Conservation (phyloP, 2,888 invertebrate species). For the Hypsopygia costalis region DNA sequence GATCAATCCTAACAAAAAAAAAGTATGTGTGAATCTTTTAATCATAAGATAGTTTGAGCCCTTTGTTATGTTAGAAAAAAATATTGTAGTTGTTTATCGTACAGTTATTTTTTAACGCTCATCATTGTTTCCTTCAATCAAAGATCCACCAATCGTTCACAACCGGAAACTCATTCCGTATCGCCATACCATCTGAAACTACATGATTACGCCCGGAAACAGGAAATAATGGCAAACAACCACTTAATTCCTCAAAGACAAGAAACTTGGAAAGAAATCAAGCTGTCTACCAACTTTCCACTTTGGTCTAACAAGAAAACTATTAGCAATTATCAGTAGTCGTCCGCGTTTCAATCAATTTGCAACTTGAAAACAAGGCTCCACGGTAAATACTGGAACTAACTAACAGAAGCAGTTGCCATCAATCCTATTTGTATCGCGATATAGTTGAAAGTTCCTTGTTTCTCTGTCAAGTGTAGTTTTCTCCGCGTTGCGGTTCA, state of each 20-base stretch:
- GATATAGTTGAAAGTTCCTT: conserved; percentile 22
- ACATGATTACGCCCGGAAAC: conserved; percentile 17
- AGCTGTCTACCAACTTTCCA: conserved; percentile 50
- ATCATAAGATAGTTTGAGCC: too few species aligned
- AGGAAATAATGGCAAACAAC: conserved; percentile 34
- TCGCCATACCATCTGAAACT: conserved; percentile 4
- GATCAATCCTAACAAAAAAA: too few species aligned
- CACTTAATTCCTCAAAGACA: conserved; percentile 37
- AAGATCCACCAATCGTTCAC: neutral
- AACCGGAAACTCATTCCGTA: neutral
- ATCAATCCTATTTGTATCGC: conserved; percentile 9
- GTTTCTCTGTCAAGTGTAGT: conserved; percentile 8
- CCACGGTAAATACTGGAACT: conserved; percentile 41
- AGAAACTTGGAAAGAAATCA: conserved; percentile 50
- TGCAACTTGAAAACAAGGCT: conserved; percentile 60
- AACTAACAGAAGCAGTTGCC: conserved; percentile 13
- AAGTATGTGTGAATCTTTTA: too few species aligned
- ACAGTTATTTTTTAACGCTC: neutral
- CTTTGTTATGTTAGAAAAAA: too few species aligned
- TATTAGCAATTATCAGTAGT: conserved; percentile 71
- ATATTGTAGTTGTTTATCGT: too few species aligned
- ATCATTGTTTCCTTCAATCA: neutral
- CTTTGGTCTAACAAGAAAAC: conserved; percentile 68
- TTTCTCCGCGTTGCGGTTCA: conserved; percentile 39
- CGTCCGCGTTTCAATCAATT: conserved; percentile 72